Base-by-base conservation (phyloP, 2,113 vertebrate species). In the Pollachius pollachius region DNA sequence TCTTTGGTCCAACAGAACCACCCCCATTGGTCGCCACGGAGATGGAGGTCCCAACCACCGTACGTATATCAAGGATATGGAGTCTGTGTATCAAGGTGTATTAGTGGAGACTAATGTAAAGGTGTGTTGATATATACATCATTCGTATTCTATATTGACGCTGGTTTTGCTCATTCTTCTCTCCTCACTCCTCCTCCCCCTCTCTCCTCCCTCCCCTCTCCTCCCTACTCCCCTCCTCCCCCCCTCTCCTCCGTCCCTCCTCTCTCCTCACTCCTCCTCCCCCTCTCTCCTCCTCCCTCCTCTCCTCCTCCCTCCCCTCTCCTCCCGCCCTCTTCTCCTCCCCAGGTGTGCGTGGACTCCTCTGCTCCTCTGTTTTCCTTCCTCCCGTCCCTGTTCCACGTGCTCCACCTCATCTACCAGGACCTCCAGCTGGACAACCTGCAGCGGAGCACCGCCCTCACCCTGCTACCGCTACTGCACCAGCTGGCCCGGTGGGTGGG, bases 331-430 rank as follows among this genome's bases (percentile, higher is more conserved):
- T 79, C 82, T 18, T 52, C 83, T 68, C 76, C 89, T 62, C 71
- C 84, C 1, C 85, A 89, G 73, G 87, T 95, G 54, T 91, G 85
- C 70, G 77, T 99, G 86, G 96, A 99, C 88, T 92, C 91, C 62
- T 94, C 95, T 8, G 94, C 95, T 1, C 93, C 95, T 34, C 95
- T 99, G 64, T 98, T 99, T 80, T 82, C 89, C 74, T 94, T 98
- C 71, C 93, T 98, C 59, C 97, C 97, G 34, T 92, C 95, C 13
- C 92, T 99, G 64, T 98, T 99, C 89, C 96, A 94, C 78, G 95
- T 97, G 17, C 94, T 99, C 72, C 97, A 99, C 76, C 91, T 99
- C 73, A 90, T 98, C 57, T 98, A 98, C 0, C 96, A 99, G 83
- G 97, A 99, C 70, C 91, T 98, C 64, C 96, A 97, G 73, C 90